A percentile compares a stretch with the other conserved stretches of the same genome.
Evolutionary conservation across 2,888 invertebrate genomes (phyloP).

Genomic region (Agrotis exclamationis): DNA sequence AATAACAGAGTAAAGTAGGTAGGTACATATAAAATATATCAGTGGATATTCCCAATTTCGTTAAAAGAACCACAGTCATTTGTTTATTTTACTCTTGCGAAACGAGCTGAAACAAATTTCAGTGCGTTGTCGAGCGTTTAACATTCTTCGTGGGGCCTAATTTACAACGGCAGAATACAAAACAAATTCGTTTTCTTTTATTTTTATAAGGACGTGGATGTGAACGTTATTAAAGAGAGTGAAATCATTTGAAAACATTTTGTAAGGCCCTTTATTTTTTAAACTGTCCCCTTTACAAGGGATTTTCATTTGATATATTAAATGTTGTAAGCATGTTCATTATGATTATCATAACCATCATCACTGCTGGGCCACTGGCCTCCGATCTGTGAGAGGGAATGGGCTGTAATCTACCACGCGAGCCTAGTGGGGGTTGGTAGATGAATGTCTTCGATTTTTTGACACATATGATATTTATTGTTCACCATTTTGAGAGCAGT

Average conservation of each 20-base stretch:
- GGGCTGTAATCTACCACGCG: too few species aligned
- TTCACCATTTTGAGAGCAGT: too few species aligned
- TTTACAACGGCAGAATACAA: slow-evolving; percentile 71
- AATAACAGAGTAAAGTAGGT: slow-evolving; percentile 35
- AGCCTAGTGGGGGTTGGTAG: too few species aligned
- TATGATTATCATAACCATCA: not conserved
- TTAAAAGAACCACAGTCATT: slow-evolving; percentile 84
- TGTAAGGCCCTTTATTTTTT: slow-evolving; percentile 11
- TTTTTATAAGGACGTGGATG: slow-evolving; percentile 65
- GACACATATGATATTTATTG: too few species aligned
- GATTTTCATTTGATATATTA: not conserved
- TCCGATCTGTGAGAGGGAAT: too few species aligned
- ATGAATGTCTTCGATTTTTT: too few species aligned
- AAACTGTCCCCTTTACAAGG: not conserved
- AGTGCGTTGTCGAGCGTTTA: slow-evolving; percentile 75
- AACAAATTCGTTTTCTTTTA: slow-evolving; percentile 70
- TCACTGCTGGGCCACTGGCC: too few species aligned
- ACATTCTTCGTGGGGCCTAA: slow-evolving; percentile 77
- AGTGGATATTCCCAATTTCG: slow-evolving; percentile 77
- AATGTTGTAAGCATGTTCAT: not conserved
- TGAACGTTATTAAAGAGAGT: slow-evolving; percentile 52
- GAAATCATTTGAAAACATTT: slow-evolving; percentile 48
- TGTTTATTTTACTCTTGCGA: slow-evolving; percentile 74
- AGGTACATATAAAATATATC: slow-evolving; percentile 51
- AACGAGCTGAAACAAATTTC: slow-evolving; percentile 83